Evolutionary conservation across 2,888 invertebrate species (phyloP).

Genomic region (Gandaritis pyraliata): DNA sequence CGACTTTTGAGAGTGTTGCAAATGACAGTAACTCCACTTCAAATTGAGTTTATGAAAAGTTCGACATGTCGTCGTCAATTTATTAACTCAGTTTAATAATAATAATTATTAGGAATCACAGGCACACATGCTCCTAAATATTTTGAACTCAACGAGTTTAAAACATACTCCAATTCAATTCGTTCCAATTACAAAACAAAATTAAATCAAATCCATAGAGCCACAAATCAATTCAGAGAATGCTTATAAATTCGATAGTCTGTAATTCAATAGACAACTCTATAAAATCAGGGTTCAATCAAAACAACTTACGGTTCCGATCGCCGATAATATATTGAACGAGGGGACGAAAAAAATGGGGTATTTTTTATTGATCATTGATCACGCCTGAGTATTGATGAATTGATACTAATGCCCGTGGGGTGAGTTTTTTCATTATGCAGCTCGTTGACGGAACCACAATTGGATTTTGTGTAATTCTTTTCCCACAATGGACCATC

Average conservation of each 20-base stretch:
- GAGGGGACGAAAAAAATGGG: constrained; percentile 64
- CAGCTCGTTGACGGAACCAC: constrained; percentile 72
- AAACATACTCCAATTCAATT: constrained; percentile 18
- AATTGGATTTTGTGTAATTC: constrained; percentile 76
- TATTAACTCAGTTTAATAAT: background rate
- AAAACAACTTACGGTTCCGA: constrained; percentile 47
- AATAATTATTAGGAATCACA: background rate
- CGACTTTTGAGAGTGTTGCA: constrained; percentile 35
- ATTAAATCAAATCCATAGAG: constrained; percentile 52
- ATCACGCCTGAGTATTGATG: constrained; percentile 83
- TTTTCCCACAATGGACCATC: constrained; percentile 59
- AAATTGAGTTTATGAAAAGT: constrained; percentile 39
- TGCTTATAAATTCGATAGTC: constrained; percentile 53
- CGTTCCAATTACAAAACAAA: constrained; percentile 34
- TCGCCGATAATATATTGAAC: constrained; percentile 66
- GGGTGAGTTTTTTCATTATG: constrained; percentile 76
- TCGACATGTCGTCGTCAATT: constrained; percentile 8
- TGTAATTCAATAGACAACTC: constrained; percentile 71
- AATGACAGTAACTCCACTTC: constrained; percentile 36
- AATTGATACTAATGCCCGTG: constrained; percentile 78
- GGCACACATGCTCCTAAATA: background rate
- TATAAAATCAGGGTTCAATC: constrained; percentile 61
- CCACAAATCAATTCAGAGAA: constrained; percentile 52
- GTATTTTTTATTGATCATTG: constrained; percentile 73
- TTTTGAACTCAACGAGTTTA: background rate